Base-by-base conservation (phyloP, 2,797 vertebrate species). In the Lindbergichthys nudifrons region DNA sequence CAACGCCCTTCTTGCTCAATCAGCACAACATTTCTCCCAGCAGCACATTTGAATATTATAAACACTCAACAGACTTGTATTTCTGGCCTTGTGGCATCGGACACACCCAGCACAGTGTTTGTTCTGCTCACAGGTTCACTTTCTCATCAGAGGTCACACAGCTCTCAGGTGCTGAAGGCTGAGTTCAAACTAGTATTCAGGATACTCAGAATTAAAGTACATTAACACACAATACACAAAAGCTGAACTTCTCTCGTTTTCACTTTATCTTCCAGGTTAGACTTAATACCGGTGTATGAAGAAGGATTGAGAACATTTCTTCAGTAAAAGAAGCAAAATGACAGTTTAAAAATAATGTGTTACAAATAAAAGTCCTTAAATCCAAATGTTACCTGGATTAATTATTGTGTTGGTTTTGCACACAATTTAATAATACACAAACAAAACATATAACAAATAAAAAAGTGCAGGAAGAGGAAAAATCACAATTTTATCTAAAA, bases 31-130 rank as follows among this genome's bases (percentile, higher is more conserved):
- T 32, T 3, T 39, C 26, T 36, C 48, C 26, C 16, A n/a, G 43
- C 10, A 56, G 18, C 43, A 11, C 12, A 21, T 21, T 13, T 52
- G 19, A 64, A 43, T 23, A 43, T 62, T 67, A 60, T 8, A 36
- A 73, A 77, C 85, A 85, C 62, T 76, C 3, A 78, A 30, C 82
- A 5, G 65, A 87, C 90, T 70, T 62, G 88, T 81, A 82, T 83
- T 85, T 87, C 88, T 70, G 63, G 82, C 16, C 10, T 30, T 14
- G 54, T 39, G 19, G 62, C 51, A 45, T 39, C 12, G 18, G 86
- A 77, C 86, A 89, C 91, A 72, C 90, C 91, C 74, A 21, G 53
- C 13, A 41, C 21, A 9, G 57, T 30, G 71, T 82, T 77, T 83
- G 70, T 57, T 56, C 59, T 56, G 65, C 30, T 15, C 69, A 61